phyloP scores from a whole-genome alignment of 2,888 invertebrate species.

The Hypomecis atomaria region DNA sequence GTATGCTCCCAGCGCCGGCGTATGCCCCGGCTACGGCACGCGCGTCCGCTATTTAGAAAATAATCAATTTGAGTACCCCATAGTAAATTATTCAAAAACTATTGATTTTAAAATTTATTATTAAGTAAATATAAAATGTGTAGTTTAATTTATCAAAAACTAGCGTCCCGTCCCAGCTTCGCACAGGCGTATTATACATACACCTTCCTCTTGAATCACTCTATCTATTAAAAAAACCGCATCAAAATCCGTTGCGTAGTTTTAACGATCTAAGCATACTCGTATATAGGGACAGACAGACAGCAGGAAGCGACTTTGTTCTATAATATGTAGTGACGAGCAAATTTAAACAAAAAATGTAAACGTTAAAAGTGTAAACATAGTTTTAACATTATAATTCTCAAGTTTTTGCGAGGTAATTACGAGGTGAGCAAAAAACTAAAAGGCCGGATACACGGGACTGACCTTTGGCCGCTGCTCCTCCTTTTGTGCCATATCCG shows the following conservation, averaged over 20 bases:
- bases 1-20: constrained; percentile 53
- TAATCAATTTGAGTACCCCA: background rate
- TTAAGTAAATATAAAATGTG: no score
- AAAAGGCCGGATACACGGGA: constrained; percentile 23
- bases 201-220: no score
- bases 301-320: no score
- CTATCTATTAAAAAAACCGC: no score
- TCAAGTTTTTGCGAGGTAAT: constrained; percentile 2
- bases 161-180: no score
- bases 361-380: background rate
- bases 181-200: no score
- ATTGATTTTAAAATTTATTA: no score
- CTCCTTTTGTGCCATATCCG: constrained; percentile 74
- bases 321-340: no score
- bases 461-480: constrained; percentile 71
- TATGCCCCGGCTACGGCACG: constrained; percentile 63
- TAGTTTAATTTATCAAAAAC: background rate
- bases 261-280: no score
- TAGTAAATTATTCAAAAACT: no score
- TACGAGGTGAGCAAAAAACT: background rate
- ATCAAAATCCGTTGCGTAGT: no score
- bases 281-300: no score
- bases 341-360: constrained; percentile 1
- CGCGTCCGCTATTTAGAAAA: constrained; percentile 59
- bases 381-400: background rate